A percentile compares a stretch with the other conserved stretches of the same genome.
Conservation (phyloP, 2,888 invertebrate species). For the Caenorhabditis virilis region DNA sequence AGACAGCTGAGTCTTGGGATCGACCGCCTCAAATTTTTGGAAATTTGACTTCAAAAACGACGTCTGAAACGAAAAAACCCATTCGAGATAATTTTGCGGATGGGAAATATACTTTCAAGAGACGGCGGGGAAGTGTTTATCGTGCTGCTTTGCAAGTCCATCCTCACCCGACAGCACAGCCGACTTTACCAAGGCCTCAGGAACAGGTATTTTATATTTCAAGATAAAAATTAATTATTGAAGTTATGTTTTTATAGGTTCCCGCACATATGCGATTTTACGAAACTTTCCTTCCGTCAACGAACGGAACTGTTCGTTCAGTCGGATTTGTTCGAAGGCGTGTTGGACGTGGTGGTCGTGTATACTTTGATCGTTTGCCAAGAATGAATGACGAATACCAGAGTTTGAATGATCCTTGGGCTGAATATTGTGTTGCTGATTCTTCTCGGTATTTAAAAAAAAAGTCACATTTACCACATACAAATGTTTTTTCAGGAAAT, state of each 20-base stretch:
- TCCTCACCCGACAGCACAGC: background rate
- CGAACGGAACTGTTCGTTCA: constrained; percentile 20
- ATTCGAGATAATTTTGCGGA: constrained; percentile 35
- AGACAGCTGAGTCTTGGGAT: constrained; percentile 60
- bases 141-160: constrained; percentile 30
- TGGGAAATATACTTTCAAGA: constrained; percentile 55
- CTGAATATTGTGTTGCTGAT: constrained; percentile 34
- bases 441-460: constrained; percentile 3
- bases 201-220: too few species aligned
- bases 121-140: constrained; percentile 52
- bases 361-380: constrained; percentile 44
- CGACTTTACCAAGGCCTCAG: too few species aligned
- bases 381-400: background rate
- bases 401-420: constrained; percentile 36
- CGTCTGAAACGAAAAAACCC: constrained; percentile 16
- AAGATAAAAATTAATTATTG: background rate
- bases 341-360: constrained; percentile 56
- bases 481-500: constrained; percentile 12
- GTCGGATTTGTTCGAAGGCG: constrained; percentile 46
- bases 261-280: constrained; percentile 26
- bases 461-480: background rate
- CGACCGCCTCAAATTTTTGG: constrained; percentile 50
- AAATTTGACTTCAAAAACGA: constrained; percentile 15
- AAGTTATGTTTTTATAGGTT: constrained; percentile 8
- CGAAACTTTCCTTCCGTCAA: constrained; percentile 17